Percentiles rank a stretch among this genome's conserved stretches.
Evolutionary conservation across 2,888 invertebrate species (phyloP).

Genomic region (Eucera pruinosa): DNA sequence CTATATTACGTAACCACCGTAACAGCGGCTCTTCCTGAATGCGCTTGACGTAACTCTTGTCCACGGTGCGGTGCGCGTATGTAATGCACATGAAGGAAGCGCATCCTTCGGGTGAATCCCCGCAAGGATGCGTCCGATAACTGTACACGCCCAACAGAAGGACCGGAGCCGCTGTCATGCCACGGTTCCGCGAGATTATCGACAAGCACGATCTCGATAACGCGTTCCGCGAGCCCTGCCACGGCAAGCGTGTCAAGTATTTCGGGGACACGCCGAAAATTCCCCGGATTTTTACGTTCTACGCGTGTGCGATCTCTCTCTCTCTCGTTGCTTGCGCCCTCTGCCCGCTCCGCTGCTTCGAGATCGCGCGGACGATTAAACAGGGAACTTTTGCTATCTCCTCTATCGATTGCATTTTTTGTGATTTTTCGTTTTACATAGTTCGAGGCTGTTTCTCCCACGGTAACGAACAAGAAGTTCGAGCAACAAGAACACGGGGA

Average conservation of each 20-base stretch:
- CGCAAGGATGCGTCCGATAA: conserved; percentile 56
- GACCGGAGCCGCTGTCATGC: conserved; percentile 38
- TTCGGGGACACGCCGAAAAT: conserved; percentile 60
- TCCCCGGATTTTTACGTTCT: conserved; percentile 32
- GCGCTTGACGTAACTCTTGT: conserved; percentile 70
- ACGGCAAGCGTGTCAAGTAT: conserved; percentile 40
- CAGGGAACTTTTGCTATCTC: not conserved
- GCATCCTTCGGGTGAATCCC: conserved; percentile 36
- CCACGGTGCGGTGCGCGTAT: conserved; percentile 48
- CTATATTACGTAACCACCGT: conserved; percentile 65
- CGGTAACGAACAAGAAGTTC: conserved; percentile 13
- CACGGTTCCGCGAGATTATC: conserved; percentile 60
- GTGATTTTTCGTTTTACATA: conserved; percentile 25
- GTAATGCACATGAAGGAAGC: conserved; percentile 50
- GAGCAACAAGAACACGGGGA: not conserved
- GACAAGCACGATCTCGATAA: conserved; percentile 60
- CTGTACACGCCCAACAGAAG: conserved; percentile 64
- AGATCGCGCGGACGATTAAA: conserved; percentile 1
- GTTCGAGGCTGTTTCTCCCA: conserved; percentile 3
- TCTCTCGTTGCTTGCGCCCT: not conserved
- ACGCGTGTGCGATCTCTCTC: not conserved
- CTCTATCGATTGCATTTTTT: not conserved
- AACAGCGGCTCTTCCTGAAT: conserved; percentile 65
- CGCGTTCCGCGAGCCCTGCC: conserved; percentile 29
- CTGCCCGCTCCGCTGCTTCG: not conserved